A percentile compares a stretch with the other conserved stretches of the same genome.
phyloP scores from a whole-genome alignment of 37 sponge, comb jelly and placozoan genomes.

The Agelas oroides region DNA sequence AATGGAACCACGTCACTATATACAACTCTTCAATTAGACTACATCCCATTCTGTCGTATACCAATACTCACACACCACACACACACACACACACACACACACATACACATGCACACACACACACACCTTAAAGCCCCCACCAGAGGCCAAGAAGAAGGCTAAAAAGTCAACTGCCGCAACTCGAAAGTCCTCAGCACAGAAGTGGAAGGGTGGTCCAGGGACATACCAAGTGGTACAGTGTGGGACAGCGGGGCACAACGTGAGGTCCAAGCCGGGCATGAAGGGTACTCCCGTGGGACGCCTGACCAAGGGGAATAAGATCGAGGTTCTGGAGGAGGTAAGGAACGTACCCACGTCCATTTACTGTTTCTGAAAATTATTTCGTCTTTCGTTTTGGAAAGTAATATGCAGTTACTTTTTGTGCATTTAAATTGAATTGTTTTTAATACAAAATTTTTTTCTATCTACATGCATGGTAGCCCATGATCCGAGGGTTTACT shows the following conservation, averaged over 20 bases:
- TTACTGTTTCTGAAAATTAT: too few species aligned
- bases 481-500: too few species aligned
- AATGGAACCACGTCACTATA: too few species aligned
- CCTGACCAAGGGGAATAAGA: conserved; percentile 64
- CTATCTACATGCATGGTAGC: too few species aligned
- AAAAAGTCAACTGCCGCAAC: neutral
- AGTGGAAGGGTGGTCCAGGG: conserved; percentile 80
- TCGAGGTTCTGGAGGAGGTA: conserved; percentile 81
- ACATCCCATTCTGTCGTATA: too few species aligned
- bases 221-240: conserved; percentile 91
- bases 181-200: neutral
- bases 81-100: neutral
- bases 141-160: conserved; percentile 11
- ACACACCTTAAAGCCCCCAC: conserved; percentile 5
- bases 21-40: too few species aligned
- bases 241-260: conserved; percentile 94
- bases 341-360: too few species aligned
- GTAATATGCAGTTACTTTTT: too few species aligned
- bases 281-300: conserved; percentile 84
- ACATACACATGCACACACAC: neutral
- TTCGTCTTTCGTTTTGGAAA: too few species aligned
- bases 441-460: too few species aligned
- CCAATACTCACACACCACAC: neutral
- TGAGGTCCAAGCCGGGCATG: conserved; percentile 79
- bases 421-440: too few species aligned